phyloP scores from a whole-genome alignment of 2,113 vertebrate genomes.

The Indicator indicator region DNA sequence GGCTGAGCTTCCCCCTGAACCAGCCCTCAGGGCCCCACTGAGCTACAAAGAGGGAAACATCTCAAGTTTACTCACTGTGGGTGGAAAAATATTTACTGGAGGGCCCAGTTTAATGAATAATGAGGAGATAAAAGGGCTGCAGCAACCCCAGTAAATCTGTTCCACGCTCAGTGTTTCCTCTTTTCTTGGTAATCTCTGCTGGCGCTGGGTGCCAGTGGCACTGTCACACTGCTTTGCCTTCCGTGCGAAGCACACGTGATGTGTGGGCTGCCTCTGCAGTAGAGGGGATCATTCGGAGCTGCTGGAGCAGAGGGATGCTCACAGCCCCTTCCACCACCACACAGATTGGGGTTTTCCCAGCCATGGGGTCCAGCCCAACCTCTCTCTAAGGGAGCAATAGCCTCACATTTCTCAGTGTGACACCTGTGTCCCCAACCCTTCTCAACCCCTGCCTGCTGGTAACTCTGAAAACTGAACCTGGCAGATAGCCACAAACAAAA shows the following conservation, averaged over 20 bases:
- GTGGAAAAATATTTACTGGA: not conserved
- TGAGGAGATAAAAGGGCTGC: not conserved
- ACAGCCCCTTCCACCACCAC: not conserved
- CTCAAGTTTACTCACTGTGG: not conserved
- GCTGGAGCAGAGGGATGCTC: not conserved
- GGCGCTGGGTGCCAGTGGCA: not conserved
- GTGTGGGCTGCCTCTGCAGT: not conserved
- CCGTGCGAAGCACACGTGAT: fast-evolving
- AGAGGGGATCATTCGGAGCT: not conserved
- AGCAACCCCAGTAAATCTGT: not conserved
- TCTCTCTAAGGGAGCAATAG: fast-evolving
- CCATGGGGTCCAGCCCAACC: not conserved
- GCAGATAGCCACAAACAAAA: not conserved
- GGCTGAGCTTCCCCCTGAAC: not conserved
- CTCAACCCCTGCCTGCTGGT: not conserved
- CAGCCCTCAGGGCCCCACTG: not conserved
- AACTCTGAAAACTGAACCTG: not conserved
- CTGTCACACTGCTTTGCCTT: not conserved
- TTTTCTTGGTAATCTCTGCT: not conserved
- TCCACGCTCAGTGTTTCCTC: not conserved
- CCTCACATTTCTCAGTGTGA: fast-evolving
- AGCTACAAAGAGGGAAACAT: not conserved
- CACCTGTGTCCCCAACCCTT: fast-evolving
- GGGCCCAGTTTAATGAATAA: not conserved
- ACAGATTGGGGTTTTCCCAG: fast-evolving